phyloP scores from a whole-genome alignment of 2,113 vertebrate species.

The Taxidea taxus region DNA sequence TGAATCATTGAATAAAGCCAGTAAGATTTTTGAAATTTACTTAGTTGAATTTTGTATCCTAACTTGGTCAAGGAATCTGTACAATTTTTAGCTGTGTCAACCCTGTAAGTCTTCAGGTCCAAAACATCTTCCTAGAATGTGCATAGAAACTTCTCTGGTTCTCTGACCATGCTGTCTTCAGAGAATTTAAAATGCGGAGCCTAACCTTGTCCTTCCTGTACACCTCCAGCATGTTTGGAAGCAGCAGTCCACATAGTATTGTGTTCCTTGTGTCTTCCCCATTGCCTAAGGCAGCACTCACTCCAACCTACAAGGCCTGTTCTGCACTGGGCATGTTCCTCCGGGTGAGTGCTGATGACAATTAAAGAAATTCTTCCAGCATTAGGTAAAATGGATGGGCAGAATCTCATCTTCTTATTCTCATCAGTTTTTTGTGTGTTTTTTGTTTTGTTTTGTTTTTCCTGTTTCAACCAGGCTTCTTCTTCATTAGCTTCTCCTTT shows the following conservation, averaged over 20 bases:
- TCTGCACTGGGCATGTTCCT: not conserved
- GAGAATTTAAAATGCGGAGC: not conserved
- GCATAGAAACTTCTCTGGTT: not conserved
- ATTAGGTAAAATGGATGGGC: not conserved
- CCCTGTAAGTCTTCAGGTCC: not conserved
- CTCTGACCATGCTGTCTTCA: not conserved
- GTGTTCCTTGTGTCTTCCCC: not conserved
- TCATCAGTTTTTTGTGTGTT: not conserved
- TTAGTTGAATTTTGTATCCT: not conserved
- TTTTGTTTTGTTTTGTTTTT: too few species aligned
- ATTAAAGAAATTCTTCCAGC: not conserved
- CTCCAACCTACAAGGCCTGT: not conserved
- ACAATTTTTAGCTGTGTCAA: not conserved
- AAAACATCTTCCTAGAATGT: not conserved
- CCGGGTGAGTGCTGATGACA: not conserved
- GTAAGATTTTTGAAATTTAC: not conserved
- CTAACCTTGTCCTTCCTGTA: not conserved
- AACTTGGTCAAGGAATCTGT: not conserved
- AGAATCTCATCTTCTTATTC: not conserved
- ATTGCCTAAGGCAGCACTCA: not conserved
- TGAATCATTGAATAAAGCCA: not conserved
- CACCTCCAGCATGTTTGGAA: not conserved
- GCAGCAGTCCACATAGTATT: not conserved
- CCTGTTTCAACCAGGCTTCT: not conserved
- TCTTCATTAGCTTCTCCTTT: not conserved